A percentile compares a stretch with the other conserved stretches of the same genome.
phyloP scores from a whole-genome alignment of 2,888 invertebrate genomes.

The Harpagoxenus sublaevis region DNA sequence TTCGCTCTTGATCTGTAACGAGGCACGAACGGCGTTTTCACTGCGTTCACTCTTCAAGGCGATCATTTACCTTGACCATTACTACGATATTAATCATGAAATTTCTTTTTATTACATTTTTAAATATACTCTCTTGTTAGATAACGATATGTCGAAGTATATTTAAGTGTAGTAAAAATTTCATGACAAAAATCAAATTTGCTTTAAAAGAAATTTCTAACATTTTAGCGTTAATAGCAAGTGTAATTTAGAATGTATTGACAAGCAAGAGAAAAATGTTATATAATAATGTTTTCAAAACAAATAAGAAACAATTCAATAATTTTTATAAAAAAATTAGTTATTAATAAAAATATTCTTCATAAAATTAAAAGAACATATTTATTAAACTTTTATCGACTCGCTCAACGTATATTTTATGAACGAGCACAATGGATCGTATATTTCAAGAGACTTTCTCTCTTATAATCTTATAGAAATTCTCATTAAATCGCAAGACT shows the following conservation, averaged over 20 bases:
- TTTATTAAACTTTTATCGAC: not conserved
- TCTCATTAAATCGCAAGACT: slow-evolving; percentile 69
- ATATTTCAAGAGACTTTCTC: slow-evolving; percentile 12
- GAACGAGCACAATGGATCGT: not conserved
- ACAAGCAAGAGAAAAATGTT: not conserved
- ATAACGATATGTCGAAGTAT: not conserved
- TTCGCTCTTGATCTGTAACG: slow-evolving; percentile 29
- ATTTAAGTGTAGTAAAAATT: not conserved
- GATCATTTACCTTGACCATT: slow-evolving; percentile 65
- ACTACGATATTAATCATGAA: slow-evolving; percentile 41
- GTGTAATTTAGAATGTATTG: not conserved
- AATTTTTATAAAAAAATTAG: not conserved
- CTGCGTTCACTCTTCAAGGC: slow-evolving; percentile 35
- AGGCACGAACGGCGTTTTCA: slow-evolving; percentile 41
- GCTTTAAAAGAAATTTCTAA: not conserved
- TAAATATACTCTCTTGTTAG: not conserved
- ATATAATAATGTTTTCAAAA: slow-evolving; percentile 1
- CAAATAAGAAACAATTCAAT: not conserved
- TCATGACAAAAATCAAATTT: not conserved
- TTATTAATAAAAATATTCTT: slow-evolving; percentile 3
- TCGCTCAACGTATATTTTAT: not conserved
- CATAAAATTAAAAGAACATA: not conserved
- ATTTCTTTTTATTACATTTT: slow-evolving; percentile 9
- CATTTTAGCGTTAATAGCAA: not conserved
- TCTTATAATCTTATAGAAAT: slow-evolving; percentile 64